These are phyloP conservation scores for Centrocercus urophasianus DNA, from an alignment of 2,113 vertebrate species.

Conservation along the genomic window DNA sequence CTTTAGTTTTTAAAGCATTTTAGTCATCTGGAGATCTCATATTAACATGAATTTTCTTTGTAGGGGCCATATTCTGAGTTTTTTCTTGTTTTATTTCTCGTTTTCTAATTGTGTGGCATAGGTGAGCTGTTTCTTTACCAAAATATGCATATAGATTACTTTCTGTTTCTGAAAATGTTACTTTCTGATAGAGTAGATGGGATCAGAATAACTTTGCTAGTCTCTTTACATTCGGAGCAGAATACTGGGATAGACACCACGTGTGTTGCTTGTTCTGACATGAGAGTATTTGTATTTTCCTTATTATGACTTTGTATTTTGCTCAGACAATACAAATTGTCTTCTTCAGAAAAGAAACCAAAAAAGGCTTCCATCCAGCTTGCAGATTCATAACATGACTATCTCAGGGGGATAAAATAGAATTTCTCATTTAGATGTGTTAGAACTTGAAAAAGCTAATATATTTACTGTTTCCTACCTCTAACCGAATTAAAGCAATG, in stretches of 20 bases:
- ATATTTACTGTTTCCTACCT: neutral
- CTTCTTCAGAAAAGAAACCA: neutral
- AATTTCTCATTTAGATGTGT: neutral
- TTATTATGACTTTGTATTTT: neutral
- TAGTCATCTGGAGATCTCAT: neutral
- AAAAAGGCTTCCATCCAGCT: neutral
- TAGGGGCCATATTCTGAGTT: neutral
- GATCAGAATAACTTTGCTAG: neutral
- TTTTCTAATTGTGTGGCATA: neutral
- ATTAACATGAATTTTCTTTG: neutral
- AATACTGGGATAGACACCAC: neutral
- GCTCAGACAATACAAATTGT: neutral
- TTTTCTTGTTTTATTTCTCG: neutral
- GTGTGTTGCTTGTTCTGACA: neutral
- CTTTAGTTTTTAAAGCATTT: neutral
- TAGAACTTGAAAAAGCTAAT: neutral
- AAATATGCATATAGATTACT: neutral
- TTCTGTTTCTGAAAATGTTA: neutral
- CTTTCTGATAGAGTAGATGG: neutral
- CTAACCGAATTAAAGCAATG: neutral
- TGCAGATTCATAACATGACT: neutral
- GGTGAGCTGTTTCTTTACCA: neutral
- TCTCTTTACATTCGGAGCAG: neutral
- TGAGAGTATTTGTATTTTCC: neutral
- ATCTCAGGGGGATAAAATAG: neutral